These are phyloP conservation scores for Acipenser ruthenus DNA, from an alignment of 2,797 vertebrate genomes.

Conservation along the genomic window DNA sequence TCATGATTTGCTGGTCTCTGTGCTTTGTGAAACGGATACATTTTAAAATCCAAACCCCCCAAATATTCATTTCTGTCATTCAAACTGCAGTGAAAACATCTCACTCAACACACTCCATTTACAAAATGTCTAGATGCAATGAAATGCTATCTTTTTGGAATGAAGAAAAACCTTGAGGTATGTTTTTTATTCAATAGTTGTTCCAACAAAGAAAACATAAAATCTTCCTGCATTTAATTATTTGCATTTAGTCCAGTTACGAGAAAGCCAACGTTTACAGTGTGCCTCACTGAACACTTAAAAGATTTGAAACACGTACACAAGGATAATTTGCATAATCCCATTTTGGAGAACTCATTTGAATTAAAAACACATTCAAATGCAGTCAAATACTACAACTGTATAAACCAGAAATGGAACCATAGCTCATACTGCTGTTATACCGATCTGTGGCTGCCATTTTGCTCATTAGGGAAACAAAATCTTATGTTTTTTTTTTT, in stretches of 20 bases:
- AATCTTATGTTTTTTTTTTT: too few species aligned
- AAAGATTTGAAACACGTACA: conserved; percentile 1
- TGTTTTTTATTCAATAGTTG: not conserved
- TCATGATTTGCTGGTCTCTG: too few species aligned
- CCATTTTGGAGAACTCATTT: not conserved
- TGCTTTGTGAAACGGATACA: too few species aligned
- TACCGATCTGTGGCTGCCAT: too few species aligned
- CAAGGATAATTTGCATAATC: conserved; percentile 9
- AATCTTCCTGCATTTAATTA: not conserved
- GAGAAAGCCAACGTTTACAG: not conserved
- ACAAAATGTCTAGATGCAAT: too few species aligned
- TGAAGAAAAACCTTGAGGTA: not conserved
- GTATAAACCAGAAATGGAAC: conserved; percentile 8
- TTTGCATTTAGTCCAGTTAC: not conserved
- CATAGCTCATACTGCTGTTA: not conserved
- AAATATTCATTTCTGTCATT: too few species aligned
- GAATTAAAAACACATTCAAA: conserved; percentile 5
- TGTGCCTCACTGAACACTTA: not conserved
- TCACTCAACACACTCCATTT: too few species aligned
- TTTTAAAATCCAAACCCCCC: too few species aligned
- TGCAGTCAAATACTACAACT: not conserved
- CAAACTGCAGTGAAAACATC: too few species aligned
- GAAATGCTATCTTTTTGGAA: not conserved
- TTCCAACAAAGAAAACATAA: not conserved
- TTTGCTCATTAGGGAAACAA: too few species aligned